phyloP scores from a whole-genome alignment of 2,797 vertebrate species.

The Enteromius treurensis region DNA sequence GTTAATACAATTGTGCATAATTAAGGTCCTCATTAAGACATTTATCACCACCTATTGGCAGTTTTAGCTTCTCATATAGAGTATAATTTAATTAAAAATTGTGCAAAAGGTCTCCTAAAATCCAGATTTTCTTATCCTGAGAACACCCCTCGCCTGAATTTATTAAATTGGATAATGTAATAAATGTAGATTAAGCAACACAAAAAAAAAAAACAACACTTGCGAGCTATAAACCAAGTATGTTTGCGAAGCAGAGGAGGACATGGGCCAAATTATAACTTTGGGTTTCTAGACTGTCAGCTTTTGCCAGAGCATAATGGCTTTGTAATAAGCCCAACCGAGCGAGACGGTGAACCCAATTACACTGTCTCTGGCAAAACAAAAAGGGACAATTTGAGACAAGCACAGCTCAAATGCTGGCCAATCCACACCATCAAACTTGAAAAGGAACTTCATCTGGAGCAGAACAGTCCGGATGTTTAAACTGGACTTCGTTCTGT shows the following conservation, averaged over 20 bases:
- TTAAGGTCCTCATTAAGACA: neutral
- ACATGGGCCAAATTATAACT: slow-evolving; percentile 45
- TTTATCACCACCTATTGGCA: too few relatives aligned
- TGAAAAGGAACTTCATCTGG: slow-evolving; percentile 19
- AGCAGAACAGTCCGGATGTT: slow-evolving; percentile 25
- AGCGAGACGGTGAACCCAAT: slow-evolving; percentile 50
- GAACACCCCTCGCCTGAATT: neutral
- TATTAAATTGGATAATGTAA: neutral
- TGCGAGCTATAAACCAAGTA: slow-evolving; percentile 32
- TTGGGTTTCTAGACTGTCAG: slow-evolving; percentile 24
- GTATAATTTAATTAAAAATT: neutral
- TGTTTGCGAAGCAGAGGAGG: slow-evolving; percentile 7
- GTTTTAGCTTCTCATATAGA: too few relatives aligned
- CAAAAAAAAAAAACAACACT: neutral
- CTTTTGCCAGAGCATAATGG: slow-evolving; percentile 47
- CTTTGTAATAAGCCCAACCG: slow-evolving; percentile 48
- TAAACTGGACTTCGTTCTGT: slow-evolving; percentile 18
- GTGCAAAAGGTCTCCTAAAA: neutral
- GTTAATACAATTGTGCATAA: neutral
- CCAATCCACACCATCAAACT: slow-evolving; percentile 8
- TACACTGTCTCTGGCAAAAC: slow-evolving; percentile 39
- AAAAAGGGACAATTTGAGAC: slow-evolving; percentile 46
- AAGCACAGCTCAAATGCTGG: slow-evolving; percentile 20
- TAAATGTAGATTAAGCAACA: neutral
- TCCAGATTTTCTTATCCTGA: neutral